Conservation (phyloP, 2,888 invertebrate species). For the Tetragonisca angustula region DNA sequence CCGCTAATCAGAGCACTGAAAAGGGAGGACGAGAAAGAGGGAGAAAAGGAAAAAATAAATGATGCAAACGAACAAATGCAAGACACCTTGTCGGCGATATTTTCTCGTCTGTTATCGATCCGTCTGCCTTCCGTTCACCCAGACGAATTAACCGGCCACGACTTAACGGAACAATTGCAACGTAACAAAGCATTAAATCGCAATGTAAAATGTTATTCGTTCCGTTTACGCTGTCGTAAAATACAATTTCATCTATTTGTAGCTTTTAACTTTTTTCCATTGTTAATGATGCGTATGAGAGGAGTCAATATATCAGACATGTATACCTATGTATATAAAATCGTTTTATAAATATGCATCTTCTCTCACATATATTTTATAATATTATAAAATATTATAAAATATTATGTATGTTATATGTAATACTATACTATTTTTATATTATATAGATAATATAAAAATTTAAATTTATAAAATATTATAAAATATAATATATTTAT, state of each 20-base stretch:
- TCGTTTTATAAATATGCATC: not conserved
- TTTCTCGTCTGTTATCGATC: constrained; percentile 1
- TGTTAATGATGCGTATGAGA: not conserved
- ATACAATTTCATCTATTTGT: not conserved
- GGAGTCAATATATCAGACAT: not conserved
- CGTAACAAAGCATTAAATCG: constrained; percentile 5
- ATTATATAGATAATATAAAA: too few species aligned
- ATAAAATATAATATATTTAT: too few species aligned
- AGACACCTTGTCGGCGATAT: constrained; percentile 17
- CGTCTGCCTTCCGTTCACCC: not conserved
- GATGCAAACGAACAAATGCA: constrained; percentile 39
- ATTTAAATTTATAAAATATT: not conserved
- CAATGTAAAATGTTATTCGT: too few species aligned
- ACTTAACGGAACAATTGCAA: constrained; percentile 26
- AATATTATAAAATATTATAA: not conserved
- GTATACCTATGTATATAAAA: not conserved
- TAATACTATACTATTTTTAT: too few species aligned
- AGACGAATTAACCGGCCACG: constrained; percentile 8
- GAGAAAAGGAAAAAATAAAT: not conserved
- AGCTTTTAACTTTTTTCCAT: not conserved
- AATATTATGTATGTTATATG: too few species aligned
- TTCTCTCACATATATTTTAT: not conserved
- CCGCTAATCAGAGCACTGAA: constrained; percentile 7
- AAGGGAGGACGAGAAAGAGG: not conserved
- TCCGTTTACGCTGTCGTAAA: not conserved